Evolutionary conservation across 2,113 vertebrate genomes (phyloP).

Genomic region (Tauraco erythrolophus): DNA sequence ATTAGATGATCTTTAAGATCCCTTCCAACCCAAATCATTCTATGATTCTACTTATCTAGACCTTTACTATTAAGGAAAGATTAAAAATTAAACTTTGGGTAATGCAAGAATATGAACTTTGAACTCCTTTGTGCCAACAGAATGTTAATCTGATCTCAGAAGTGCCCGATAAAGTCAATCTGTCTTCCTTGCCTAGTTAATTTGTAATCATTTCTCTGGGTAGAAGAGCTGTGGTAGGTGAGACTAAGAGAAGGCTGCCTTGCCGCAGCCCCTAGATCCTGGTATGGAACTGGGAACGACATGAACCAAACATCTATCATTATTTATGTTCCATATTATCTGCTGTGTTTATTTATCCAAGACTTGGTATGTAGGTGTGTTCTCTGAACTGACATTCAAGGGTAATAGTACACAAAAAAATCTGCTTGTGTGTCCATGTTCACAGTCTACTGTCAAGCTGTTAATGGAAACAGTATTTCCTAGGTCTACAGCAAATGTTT

Average conservation of each 20-base stretch:
- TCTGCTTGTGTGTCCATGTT: background rate
- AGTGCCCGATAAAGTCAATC: conserved; percentile 22
- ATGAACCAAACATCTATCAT: background rate
- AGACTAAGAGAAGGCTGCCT: background rate
- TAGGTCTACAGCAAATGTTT: background rate
- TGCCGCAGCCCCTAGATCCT: background rate
- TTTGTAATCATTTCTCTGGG: conserved; percentile 30
- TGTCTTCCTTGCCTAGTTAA: conserved; percentile 39
- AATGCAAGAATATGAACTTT: conserved; percentile 17
- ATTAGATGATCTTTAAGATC: too few species aligned
- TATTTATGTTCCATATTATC: background rate
- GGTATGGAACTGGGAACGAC: background rate
- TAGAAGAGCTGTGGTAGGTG: background rate
- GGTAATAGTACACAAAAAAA: background rate
- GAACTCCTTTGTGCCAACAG: background rate
- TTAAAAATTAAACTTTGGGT: conserved; percentile 57
- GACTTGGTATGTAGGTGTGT: background rate
- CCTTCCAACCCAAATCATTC: too few species aligned
- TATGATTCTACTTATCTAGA: background rate
- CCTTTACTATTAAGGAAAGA: conserved; percentile 33
- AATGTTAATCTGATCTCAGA: conserved; percentile 19
- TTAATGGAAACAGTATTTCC: background rate
- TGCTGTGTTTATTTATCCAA: background rate
- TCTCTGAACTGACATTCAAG: background rate
- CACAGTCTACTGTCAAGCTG: background rate